Conservation (phyloP, 1,140 invertebrate genomes). For the Lucilia sericata region DNA sequence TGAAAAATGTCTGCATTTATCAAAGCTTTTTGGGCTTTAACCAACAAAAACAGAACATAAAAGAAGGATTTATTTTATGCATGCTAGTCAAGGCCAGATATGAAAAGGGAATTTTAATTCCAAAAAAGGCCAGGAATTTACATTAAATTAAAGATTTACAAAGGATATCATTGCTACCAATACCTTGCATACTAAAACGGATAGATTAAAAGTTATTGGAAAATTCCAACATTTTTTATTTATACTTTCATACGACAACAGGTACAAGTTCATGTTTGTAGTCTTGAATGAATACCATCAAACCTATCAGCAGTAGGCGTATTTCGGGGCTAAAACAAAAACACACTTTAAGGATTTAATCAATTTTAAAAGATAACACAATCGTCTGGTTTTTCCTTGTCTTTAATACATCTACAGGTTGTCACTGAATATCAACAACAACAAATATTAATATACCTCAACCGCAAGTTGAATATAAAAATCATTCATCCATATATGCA, state of each 20-base stretch:
- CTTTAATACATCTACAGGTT: background rate
- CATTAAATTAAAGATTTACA: background rate
- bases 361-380: background rate
- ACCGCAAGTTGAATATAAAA: background rate
- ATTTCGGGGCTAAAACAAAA: background rate
- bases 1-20: background rate
- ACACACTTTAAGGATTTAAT: background rate
- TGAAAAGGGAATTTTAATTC: background rate
- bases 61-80: too few relatives aligned
- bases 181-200: background rate
- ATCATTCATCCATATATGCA: too few relatives aligned
- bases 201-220: background rate
- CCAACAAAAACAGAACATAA: background rate
- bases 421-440: background rate
- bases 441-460: background rate
- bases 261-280: background rate
- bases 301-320: background rate
- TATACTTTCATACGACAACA: background rate
- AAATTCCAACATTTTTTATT: background rate
- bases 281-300: too few relatives aligned
- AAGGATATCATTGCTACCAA: background rate
- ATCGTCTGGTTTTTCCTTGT: background rate
- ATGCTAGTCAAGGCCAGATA: slow-evolving; percentile 5
- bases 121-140: background rate
- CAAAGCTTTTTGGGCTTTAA: background rate